Conservation (phyloP, 1,140 invertebrate species). For the Drosophila pectinifera region DNA sequence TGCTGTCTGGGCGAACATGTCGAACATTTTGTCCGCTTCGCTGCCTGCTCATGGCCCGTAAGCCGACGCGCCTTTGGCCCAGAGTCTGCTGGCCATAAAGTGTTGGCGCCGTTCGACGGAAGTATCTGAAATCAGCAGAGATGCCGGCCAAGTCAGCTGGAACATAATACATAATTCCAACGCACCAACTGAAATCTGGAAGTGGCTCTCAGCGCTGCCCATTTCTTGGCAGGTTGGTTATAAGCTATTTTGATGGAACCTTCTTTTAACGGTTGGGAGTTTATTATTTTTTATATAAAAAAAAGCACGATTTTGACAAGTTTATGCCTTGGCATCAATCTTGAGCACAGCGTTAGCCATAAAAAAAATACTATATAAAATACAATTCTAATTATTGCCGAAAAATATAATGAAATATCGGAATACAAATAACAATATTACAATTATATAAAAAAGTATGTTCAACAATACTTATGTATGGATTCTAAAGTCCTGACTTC, state of each 20-base stretch:
- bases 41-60: conserved; percentile 53
- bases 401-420: no score
- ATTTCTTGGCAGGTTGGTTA: neutral
- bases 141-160: conserved; percentile 57
- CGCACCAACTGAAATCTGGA: no score
- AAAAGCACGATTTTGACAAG: no score
- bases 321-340: neutral
- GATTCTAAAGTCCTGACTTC: no score
- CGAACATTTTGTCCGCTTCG: conserved; percentile 73
- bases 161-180: conserved; percentile 14
- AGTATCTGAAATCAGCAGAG: conserved; percentile 39
- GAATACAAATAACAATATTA: no score
- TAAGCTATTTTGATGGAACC: conserved; percentile 7
- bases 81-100: conserved; percentile 57
- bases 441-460: no score
- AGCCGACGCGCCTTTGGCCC: conserved; percentile 38
- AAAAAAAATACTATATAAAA: no score
- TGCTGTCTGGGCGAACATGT: conserved; percentile 72
- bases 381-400: no score
- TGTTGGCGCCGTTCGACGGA: conserved; percentile 55
- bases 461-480: no score
- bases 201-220: neutral
- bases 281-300: neutral
- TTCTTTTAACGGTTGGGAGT: neutral
- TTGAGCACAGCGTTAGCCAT: no score